Base-by-base conservation (phyloP, 2,888 invertebrate species). In the Ferrisia virgata region DNA sequence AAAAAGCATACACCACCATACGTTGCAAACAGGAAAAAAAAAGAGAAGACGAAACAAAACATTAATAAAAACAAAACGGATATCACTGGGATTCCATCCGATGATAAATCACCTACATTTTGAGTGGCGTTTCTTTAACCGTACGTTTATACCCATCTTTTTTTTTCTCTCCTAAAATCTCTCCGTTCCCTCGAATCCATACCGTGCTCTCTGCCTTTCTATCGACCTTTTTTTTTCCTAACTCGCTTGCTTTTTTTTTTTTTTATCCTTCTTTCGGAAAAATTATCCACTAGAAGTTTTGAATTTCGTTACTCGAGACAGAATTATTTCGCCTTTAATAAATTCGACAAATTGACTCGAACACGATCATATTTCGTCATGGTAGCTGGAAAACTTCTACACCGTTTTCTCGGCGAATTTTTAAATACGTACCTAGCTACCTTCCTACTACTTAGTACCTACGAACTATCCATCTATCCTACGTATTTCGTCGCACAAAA, bases 41-140 rank as follows among this genome's bases (percentile, higher is more conserved):
- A n/a, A n/a, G n/a, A 64, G 58, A 40, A 79, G 39, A 39, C 47
- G 47, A 79, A 31, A 53, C 43, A 43, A 79, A 79, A 79, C 79
- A 79, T 79, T 79, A 81, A 81, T 58, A 58, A 81, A 81, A 81
- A 81, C 81, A 81, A 81, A 81, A 81, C 81, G 58, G 58, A 81
- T 81, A 58, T 58, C 81, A 81, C 53, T n/a, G 47, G 58, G 53
- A 81, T 53, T 81, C 81, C 28, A 81, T 58, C 43, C 58, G 58
- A 58, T 81, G 58, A 81, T 81, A 53, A 81, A 81, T 81, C 81
- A 58, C 53, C 33, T n/a, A 81, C 47, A 53, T 81, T 81, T 81
- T 81, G 81, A 81, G 47, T 58, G 81, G 72, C 72, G 72, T 76
- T 76, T 76, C 72, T 76, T 76, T 76, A 76, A 76, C 72, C 72